Conservation (phyloP, 2,797 vertebrate species). For the Hybognathus amarus region DNA sequence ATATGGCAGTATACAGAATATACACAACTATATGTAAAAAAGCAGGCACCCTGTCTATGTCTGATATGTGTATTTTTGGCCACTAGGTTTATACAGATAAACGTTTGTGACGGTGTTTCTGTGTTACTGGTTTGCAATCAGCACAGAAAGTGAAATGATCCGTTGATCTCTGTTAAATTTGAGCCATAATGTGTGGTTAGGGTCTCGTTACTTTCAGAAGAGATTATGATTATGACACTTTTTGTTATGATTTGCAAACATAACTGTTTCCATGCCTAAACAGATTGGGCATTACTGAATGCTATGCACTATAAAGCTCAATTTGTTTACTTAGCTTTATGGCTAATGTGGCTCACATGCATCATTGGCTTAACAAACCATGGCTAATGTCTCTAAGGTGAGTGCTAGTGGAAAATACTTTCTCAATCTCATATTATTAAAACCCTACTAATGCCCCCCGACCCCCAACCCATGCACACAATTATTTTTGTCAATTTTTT, state of each 20-base stretch:
- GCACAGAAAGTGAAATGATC: slow-evolving; percentile 19
- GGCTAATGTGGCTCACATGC: slow-evolving; percentile 68
- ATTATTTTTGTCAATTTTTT: background rate
- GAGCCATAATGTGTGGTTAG: slow-evolving; percentile 21
- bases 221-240: slow-evolving; percentile 19
- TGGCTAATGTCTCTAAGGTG: slow-evolving; percentile 51
- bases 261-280: slow-evolving; percentile 16
- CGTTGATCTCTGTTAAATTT: slow-evolving; percentile 2
- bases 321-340: slow-evolving; percentile 56
- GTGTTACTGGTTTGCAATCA: background rate
- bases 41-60: no score
- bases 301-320: slow-evolving; percentile 45
- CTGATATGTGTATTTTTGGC: background rate
- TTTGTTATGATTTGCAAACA: slow-evolving; percentile 41
- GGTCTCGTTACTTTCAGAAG: slow-evolving; percentile 20
- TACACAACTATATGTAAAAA: no score
- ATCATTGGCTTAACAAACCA: slow-evolving; percentile 73
- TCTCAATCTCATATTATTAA: slow-evolving; percentile 3
- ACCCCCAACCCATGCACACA: background rate
- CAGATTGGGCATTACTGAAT: slow-evolving; percentile 46
- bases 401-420: background rate
- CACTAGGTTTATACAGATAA: background rate
- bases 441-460: background rate
- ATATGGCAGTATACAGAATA: background rate
- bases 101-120: background rate